Evolutionary conservation across 2,113 vertebrate species (phyloP).

Genomic region (Falcunculus frontatus): DNA sequence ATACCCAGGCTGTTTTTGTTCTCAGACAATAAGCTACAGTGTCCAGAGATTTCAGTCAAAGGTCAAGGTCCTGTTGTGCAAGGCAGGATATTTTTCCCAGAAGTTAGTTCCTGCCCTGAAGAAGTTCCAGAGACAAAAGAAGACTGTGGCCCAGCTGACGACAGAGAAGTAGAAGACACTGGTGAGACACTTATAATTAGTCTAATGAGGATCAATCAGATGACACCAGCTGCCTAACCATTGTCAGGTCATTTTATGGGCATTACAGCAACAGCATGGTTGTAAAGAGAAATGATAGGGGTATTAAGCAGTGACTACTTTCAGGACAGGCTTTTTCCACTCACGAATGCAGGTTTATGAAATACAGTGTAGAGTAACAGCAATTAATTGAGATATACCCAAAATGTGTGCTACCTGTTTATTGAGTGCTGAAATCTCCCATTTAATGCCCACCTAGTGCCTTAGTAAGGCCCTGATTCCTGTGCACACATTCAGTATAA

Average conservation of each 20-base stretch:
- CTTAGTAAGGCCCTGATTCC: not conserved
- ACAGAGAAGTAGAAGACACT: not conserved
- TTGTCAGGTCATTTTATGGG: not conserved
- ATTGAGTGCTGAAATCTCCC: not conserved
- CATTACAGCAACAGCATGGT: not conserved
- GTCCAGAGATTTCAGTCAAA: not conserved
- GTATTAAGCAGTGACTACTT: not conserved
- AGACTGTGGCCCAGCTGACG: not conserved
- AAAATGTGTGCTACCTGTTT: not conserved
- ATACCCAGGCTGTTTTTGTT: not conserved
- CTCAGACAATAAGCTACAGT: not conserved
- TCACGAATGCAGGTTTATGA: not conserved
- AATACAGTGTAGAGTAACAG: not conserved
- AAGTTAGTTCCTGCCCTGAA: not conserved
- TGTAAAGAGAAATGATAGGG: conserved; percentile 3
- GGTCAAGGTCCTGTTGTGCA: not conserved
- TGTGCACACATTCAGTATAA: not conserved
- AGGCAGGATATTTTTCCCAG: not conserved
- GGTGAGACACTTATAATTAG: not conserved
- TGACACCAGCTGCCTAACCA: not conserved
- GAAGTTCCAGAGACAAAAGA: not conserved
- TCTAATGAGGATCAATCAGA: not conserved
- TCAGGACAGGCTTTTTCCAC: not conserved
- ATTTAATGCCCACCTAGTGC: not conserved
- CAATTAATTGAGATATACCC: not conserved